Conservation (phyloP, 2,797 vertebrate genomes). For the Danio kyathit region DNA sequence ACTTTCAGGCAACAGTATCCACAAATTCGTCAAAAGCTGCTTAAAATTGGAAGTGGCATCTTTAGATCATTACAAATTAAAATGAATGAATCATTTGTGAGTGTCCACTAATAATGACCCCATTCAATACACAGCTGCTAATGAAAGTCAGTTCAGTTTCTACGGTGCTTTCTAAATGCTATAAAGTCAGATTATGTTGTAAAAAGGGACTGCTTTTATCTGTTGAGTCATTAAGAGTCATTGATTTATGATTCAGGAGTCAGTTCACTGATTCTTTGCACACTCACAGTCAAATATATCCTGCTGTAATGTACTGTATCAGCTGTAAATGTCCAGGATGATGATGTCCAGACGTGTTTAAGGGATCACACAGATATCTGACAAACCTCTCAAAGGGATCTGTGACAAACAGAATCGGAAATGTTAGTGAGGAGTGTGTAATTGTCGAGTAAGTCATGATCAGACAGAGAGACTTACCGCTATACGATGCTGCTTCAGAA, state of each 20-base stretch:
- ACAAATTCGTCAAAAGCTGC: constrained; percentile 13
- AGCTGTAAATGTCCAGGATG: constrained; percentile 65
- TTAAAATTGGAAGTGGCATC: not conserved
- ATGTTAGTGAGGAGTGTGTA: not conserved
- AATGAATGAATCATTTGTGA: not conserved
- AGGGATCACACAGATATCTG: constrained; percentile 82
- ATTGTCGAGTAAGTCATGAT: not conserved
- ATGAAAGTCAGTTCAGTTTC: not conserved
- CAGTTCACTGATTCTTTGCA: not conserved
- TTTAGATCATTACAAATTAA: not conserved
- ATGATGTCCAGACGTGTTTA: constrained; percentile 72
- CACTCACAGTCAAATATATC: no score
- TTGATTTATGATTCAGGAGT: not conserved
- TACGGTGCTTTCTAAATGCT: constrained; percentile 4
- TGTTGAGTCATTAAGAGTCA: not conserved
- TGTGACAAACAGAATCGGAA: constrained; percentile 57
- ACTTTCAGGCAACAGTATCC: constrained; percentile 22
- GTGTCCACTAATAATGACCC: not conserved
- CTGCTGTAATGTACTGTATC: not conserved
- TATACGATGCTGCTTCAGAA: constrained; percentile 82
- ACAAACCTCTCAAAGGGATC: constrained; percentile 87
- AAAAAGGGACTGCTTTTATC: not conserved
- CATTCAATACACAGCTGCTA: not conserved
- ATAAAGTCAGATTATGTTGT: not conserved
- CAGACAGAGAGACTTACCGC: constrained; percentile 75